A percentile compares a stretch with the other conserved stretches of the same genome.
Conservation (phyloP, 2,113 vertebrate species). For the Gila orcuttii region DNA sequence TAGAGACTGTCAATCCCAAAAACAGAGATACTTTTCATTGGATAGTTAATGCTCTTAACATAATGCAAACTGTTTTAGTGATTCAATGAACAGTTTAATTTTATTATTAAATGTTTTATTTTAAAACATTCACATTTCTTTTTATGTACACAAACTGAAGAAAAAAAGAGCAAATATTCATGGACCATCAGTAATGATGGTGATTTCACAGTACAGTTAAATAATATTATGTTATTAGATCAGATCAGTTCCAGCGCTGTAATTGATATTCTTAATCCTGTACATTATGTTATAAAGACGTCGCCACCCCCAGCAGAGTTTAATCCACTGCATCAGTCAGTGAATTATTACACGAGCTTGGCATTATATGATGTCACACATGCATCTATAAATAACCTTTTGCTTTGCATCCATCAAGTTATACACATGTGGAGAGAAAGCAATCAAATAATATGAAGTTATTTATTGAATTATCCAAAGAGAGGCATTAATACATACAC, state of each 20-base stretch:
- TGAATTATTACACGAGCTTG: background rate
- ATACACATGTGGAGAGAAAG: background rate
- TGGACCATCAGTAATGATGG: background rate
- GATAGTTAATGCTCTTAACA: background rate
- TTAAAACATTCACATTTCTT: background rate
- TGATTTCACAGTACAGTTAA: background rate
- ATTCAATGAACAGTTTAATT: background rate
- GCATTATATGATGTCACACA: background rate
- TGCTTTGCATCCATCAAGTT: background rate
- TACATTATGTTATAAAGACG: background rate
- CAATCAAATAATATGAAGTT: background rate
- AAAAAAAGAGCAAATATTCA: background rate
- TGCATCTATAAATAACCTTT: background rate
- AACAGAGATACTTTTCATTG: background rate
- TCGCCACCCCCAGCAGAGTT: background rate
- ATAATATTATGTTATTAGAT: background rate
- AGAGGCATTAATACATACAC: background rate
- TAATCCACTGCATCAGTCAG: background rate
- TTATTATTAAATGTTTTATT: background rate
- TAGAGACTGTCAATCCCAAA: too few relatives aligned
- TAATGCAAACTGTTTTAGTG: background rate
- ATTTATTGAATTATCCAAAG: background rate
- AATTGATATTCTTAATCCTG: slow-evolving; percentile 6
- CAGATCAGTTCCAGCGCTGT: slow-evolving; percentile 9
- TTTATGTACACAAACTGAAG: background rate